These are phyloP conservation scores for Agelas oroides DNA, from an alignment of 37 sponge, comb jelly and placozoan species.

Conservation along the genomic window DNA sequence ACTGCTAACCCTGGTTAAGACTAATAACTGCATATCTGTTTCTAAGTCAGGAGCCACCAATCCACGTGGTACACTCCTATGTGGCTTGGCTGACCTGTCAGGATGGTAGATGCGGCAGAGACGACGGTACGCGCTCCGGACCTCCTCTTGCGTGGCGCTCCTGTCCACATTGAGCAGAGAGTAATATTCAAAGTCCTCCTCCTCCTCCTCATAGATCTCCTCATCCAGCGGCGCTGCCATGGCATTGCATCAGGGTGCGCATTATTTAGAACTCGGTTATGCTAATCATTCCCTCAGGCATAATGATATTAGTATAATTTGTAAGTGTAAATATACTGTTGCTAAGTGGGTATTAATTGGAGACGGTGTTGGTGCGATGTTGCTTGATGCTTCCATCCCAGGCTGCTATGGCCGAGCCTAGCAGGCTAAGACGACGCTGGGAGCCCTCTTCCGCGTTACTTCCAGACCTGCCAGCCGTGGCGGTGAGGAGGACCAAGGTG, in stretches of 20 bases:
- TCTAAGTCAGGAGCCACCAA: too few species aligned
- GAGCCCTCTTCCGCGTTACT: not conserved
- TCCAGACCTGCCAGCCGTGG: not conserved
- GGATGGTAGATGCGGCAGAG: constrained; percentile 94
- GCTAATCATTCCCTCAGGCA: too few species aligned
- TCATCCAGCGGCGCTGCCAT: not conserved
- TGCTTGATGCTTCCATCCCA: too few species aligned
- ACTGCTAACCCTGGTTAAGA: too few species aligned
- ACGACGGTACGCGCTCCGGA: constrained; percentile 80
- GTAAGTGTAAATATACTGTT: not conserved
- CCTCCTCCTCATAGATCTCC: constrained; percentile 18
- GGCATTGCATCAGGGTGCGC: not conserved
- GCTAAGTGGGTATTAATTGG: constrained; percentile 19
- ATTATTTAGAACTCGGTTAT: not conserved
- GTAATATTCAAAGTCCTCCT: constrained; percentile 79
- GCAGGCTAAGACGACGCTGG: not conserved
- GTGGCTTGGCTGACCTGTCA: constrained; percentile 74
- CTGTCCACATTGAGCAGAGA: constrained; percentile 78
- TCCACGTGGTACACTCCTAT: too few species aligned
- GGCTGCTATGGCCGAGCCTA: not conserved
- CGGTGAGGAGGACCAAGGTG: not conserved
- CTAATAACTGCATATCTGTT: too few species aligned
- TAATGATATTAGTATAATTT: too few species aligned
- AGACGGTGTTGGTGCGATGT: too few species aligned
- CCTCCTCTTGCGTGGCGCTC: constrained; percentile 81